A percentile compares a stretch with the other conserved stretches of the same genome.
Evolutionary conservation across 2,888 invertebrate genomes (phyloP).

Genomic region (Pseudococcus jackbeardsleyi): DNA sequence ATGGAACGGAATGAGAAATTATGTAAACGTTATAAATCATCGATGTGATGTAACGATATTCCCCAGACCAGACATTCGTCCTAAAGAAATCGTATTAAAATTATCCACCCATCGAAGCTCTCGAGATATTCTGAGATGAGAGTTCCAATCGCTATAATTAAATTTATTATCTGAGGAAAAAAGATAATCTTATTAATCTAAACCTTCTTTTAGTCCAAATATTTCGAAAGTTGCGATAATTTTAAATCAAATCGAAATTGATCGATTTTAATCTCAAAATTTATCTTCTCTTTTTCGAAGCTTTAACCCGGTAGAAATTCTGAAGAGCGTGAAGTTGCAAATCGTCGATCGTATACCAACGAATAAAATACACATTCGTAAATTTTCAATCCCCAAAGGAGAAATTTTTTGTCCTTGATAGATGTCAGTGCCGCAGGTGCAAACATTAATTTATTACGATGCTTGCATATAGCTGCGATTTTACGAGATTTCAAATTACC

Average conservation of each 20-base stretch:
- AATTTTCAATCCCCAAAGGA: background rate
- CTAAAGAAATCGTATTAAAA: background rate
- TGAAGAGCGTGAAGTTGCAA: background rate
- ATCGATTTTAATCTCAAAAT: too few species aligned
- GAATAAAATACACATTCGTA: background rate
- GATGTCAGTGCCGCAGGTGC: conserved; percentile 29
- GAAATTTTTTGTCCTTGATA: conserved; percentile 28
- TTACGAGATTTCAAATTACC: conserved; percentile 42
- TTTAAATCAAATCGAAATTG: too few species aligned
- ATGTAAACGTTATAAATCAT: conserved; percentile 47
- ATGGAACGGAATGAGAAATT: conserved; percentile 30
- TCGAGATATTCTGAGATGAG: background rate
- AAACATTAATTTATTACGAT: conserved; percentile 27
- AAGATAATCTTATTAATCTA: too few species aligned
- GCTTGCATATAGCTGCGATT: conserved; percentile 42
- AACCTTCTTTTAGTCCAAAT: too few species aligned
- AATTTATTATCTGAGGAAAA: background rate
- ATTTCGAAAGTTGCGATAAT: too few species aligned
- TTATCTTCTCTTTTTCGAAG: too few species aligned
- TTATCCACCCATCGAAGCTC: background rate
- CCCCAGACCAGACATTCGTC: background rate
- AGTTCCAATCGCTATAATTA: background rate
- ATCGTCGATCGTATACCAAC: background rate
- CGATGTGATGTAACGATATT: background rate
- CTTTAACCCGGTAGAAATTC: background rate